Percentiles rank a stretch among this genome's conserved stretches.
phyloP scores from a whole-genome alignment of 2,113 vertebrate genomes.

The Ptilonorhynchus violaceus region DNA sequence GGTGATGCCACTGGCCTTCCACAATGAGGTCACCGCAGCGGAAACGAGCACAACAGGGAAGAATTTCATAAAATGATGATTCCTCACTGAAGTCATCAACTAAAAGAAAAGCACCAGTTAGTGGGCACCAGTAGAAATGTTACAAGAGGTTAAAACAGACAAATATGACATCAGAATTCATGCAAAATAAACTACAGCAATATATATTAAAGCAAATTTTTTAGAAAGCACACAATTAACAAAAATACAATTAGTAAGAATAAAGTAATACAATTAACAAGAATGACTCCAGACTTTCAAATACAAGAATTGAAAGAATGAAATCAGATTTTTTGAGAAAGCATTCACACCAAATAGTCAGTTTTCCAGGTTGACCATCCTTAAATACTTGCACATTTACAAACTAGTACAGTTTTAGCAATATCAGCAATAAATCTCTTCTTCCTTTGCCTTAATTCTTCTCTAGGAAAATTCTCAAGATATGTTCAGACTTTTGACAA shows the following conservation, averaged over 20 bases:
- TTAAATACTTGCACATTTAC: neutral
- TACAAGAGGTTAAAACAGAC: neutral
- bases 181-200: neutral
- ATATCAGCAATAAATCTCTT: neutral
- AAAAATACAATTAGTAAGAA: neutral
- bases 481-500: neutral
- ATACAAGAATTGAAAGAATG: neutral
- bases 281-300: neutral
- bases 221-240: neutral
- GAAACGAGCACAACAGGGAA: slow-evolving; percentile 95
- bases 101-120: slow-evolving; percentile 53
- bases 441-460: neutral
- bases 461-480: neutral
- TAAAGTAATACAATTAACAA: neutral
- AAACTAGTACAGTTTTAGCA: neutral
- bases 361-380: neutral
- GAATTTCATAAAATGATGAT: slow-evolving; percentile 95
- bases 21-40: slow-evolving; percentile 92
- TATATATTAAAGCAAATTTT: neutral
- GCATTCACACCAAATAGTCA: neutral
- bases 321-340: neutral
- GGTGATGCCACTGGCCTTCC: slow-evolving; percentile 98
- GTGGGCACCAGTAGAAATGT: neutral
- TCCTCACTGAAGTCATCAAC: slow-evolving; percentile 96
- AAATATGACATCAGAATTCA: neutral